Evolutionary conservation across 1,140 invertebrate species (phyloP), one percentile per base, ranked within the genome.

Genomic region (Rhopalosiphum padi): DNA sequence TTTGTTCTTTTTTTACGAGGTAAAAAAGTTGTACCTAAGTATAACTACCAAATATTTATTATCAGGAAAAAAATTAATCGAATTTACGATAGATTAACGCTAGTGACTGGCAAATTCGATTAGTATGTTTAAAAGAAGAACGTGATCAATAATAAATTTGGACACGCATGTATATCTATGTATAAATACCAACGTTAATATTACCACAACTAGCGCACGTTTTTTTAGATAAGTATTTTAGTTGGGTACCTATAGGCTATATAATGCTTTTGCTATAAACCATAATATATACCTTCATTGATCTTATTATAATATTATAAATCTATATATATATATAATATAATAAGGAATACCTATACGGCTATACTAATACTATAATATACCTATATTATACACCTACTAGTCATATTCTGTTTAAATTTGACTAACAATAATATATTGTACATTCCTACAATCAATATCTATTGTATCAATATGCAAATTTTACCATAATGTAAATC

Each of bases 21-120:
- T 25, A 85, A 85, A 85, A 83, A 41, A 43, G 43, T 25, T 25
- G 23, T 43, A 25, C 9, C 8, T 37, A 41, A 7, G 8, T 30
- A 86, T 18, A 21, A 25, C 25, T 55, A 37, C 35, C 22, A 51
- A 90, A 30, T 90, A 90, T 68, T 60, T 43, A 90, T 22, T 43
- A 43, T 68, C 30, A 1, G 22, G 15, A 77, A 90, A 90, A 60
- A 90, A 55, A 90, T 60, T 90, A 90, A 90, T 90, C 53, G 37
- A 90, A 90, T 90, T 46, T 90, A 43, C 25, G 18, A 90, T 90
- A n/a, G 89, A 90, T 68, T 90, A 90, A 68, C 53, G 35, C 15
- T 41, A 68, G 55, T 90, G 89, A 90, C 89, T 90, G 89, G 53
- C 53, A 68, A 60, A 68, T 90, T 90, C 89, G 53, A 90, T 90